Evolutionary conservation across 2,797 vertebrate species (phyloP).

Genomic region (Rhyacichthys aspro): DNA sequence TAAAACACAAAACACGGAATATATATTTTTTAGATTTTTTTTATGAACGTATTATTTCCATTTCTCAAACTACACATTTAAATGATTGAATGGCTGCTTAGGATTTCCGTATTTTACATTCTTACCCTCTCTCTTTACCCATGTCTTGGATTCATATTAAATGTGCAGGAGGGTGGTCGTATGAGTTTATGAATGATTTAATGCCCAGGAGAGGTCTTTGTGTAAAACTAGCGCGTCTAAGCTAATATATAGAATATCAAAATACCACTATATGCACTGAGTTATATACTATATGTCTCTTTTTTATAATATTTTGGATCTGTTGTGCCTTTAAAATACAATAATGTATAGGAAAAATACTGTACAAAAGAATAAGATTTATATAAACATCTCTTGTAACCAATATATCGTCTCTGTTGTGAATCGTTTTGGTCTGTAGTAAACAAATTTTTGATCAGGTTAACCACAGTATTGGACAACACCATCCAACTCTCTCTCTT

Average conservation of each 20-base stretch:
- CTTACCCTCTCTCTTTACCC: slow-evolving; percentile 5
- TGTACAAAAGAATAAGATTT: slow-evolving; percentile 89
- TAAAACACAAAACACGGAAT: too few species aligned
- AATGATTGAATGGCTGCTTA: neutral
- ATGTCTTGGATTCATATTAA: neutral
- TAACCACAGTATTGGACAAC: slow-evolving; percentile 92
- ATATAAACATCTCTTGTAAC: slow-evolving; percentile 91
- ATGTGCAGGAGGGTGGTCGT: slow-evolving; percentile 22
- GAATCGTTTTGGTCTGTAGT: slow-evolving; percentile 90
- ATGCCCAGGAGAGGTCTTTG: slow-evolving; percentile 55
- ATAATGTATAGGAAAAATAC: slow-evolving; percentile 93
- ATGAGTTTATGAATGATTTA: slow-evolving; percentile 28
- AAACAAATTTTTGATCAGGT: slow-evolving; percentile 85
- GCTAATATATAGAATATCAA: slow-evolving; percentile 79
- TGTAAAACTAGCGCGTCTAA: slow-evolving; percentile 78
- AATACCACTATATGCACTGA: slow-evolving; percentile 68
- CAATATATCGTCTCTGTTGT: slow-evolving; percentile 78
- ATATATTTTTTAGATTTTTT: too few species aligned
- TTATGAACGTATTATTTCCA: too few species aligned
- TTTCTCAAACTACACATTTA: too few species aligned
- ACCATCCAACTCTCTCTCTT: slow-evolving; percentile 75
- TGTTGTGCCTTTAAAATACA: slow-evolving; percentile 90
- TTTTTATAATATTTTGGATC: slow-evolving; percentile 80
- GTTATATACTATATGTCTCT: slow-evolving; percentile 58
- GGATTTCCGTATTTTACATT: slow-evolving; percentile 8